Evolutionary conservation across 2,113 vertebrate species (phyloP).

Genomic region (Asarcornis scutulata): DNA sequence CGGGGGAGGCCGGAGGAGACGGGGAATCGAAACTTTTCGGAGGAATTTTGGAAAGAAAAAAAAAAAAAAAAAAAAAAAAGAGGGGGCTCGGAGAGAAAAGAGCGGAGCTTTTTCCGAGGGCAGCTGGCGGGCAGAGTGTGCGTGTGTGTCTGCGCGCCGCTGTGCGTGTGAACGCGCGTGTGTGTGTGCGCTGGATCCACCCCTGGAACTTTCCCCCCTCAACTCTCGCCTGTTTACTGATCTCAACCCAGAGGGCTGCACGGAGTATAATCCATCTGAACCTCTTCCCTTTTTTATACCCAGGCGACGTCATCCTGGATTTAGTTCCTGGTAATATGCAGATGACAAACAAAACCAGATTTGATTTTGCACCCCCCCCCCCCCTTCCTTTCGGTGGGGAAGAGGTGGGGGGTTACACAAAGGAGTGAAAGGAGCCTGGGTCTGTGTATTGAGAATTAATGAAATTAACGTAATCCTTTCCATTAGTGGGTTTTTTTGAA

Average conservation of each 20-base stretch:
- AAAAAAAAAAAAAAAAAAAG: neutral
- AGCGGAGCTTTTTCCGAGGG: constrained; percentile 14
- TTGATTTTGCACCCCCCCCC: constrained; percentile 52
- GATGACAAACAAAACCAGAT: constrained; percentile 85
- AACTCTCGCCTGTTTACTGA: constrained; percentile 61
- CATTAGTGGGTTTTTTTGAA: constrained; percentile 73
- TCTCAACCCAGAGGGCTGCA: constrained; percentile 73
- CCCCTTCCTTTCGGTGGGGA: constrained; percentile 27
- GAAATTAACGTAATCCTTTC: constrained; percentile 92
- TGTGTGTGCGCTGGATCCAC: constrained; percentile 70
- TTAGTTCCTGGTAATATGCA: constrained; percentile 81
- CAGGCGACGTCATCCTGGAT: constrained; percentile 91
- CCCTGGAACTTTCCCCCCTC: constrained; percentile 73
- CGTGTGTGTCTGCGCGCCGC: neutral
- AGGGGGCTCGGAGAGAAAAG: neutral
- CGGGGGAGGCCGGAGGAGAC: neutral
- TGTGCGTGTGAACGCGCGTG: constrained; percentile 2
- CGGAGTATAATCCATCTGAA: constrained; percentile 76
- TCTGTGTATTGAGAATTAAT: constrained; percentile 94
- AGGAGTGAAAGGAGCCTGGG: constrained; percentile 72
- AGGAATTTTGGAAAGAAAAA: constrained; percentile 10
- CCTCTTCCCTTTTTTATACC: constrained; percentile 88
- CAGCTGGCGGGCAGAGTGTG: constrained; percentile 26
- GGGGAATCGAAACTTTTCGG: constrained; percentile 45
- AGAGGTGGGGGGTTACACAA: constrained; percentile 52